Percentiles rank a stretch among this genome's conserved stretches.
Evolutionary conservation across 2,113 vertebrate genomes (phyloP).

Genomic region (Antidorcas marsupialis): DNA sequence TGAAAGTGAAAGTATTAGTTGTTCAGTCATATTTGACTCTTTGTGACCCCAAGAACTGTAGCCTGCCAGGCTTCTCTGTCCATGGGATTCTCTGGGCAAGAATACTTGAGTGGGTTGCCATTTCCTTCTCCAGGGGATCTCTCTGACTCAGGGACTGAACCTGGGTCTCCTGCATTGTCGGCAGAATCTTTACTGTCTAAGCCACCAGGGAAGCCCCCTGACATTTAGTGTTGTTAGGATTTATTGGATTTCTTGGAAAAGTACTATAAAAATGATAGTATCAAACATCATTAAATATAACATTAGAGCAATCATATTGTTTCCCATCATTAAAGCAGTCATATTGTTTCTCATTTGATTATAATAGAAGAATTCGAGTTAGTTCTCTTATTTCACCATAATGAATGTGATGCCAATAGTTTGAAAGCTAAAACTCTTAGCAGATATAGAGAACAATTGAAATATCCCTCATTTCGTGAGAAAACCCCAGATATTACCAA

Average conservation of each 20-base stretch:
- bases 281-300: background rate
- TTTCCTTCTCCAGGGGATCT: background rate
- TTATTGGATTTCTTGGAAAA: slow-evolving; percentile 24
- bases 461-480: background rate
- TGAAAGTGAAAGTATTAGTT: background rate
- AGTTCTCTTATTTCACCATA: background rate
- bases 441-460: background rate
- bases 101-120: background rate
- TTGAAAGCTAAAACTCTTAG: slow-evolving; percentile 15
- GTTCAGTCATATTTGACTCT: background rate
- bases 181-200: background rate
- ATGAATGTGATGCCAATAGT: background rate
- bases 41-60: background rate
- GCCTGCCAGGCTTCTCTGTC: background rate
- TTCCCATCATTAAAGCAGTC: background rate
- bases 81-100: background rate
- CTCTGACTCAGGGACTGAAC: background rate
- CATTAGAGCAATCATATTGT: background rate
- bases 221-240: background rate
- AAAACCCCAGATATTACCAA: background rate
- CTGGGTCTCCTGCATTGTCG: background rate
- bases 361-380: background rate
- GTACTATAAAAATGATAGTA: background rate
- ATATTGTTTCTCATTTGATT: background rate
- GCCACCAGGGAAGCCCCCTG: background rate